These are phyloP conservation scores for Penaeus vannamei DNA, from an alignment of 1,140 invertebrate genomes.

Conservation along the genomic window DNA sequence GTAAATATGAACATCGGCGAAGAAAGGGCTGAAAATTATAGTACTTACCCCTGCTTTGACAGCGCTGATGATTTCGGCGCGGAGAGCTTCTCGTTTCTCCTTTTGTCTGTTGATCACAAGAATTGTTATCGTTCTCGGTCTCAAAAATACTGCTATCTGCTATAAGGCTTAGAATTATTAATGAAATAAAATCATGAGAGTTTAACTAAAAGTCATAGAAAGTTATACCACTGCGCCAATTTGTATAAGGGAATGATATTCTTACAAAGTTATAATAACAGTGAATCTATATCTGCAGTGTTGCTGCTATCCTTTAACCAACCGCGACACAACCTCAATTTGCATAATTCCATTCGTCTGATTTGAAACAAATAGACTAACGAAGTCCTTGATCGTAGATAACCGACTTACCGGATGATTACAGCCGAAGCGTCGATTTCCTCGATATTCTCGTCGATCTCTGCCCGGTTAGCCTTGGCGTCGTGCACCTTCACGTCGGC, in stretches of 20 bases:
- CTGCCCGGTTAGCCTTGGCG: slow-evolving; percentile 60
- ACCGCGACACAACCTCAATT: too few species aligned
- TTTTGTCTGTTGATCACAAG: slow-evolving; percentile 54
- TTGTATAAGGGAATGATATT: too few species aligned
- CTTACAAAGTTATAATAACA: too few species aligned
- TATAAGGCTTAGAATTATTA: too few species aligned
- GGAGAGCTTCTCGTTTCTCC: slow-evolving; percentile 61
- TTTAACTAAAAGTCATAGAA: too few species aligned
- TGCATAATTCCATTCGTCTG: too few species aligned
- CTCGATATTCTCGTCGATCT: slow-evolving; percentile 63
- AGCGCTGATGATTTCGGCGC: slow-evolving; percentile 63
- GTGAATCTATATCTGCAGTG: too few species aligned
- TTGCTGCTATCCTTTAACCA: too few species aligned
- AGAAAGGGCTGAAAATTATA: too few species aligned
- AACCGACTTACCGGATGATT: slow-evolving; percentile 57
- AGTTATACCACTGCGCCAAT: too few species aligned
- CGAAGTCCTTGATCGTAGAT: neutral
- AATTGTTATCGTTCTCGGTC: neutral
- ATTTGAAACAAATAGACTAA: neutral
- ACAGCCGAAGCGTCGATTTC: slow-evolving; percentile 65
- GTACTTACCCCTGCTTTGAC: slow-evolving; percentile 67
- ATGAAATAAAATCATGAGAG: too few species aligned
- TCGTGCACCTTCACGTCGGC: slow-evolving; percentile 65
- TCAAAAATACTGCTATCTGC: neutral
- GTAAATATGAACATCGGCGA: too few species aligned